Evolutionary conservation across 1,140 invertebrate genomes (phyloP).

Genomic region (Drosophila equinoxialis): DNA sequence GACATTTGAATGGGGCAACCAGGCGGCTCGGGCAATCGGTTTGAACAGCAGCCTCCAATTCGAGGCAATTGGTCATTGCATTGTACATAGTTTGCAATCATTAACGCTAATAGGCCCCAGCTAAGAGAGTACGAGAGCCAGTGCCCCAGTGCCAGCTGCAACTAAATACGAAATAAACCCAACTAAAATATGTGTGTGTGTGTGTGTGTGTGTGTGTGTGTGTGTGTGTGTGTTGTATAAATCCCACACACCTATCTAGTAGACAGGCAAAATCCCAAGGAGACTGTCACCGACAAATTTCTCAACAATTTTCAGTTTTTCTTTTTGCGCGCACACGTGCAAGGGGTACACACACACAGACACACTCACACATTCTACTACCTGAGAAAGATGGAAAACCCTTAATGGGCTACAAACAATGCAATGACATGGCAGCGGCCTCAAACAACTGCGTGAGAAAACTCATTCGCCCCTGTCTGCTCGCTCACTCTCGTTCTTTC

Average conservation of each 20-base stretch:
- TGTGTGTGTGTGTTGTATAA: slow-evolving; percentile 4
- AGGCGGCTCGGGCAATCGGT: slow-evolving; percentile 37
- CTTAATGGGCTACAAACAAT: slow-evolving; percentile 18
- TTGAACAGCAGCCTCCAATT: slow-evolving; percentile 40
- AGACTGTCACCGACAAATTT: slow-evolving; percentile 18
- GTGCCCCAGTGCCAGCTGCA: slow-evolving; percentile 20
- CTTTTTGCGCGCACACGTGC: slow-evolving; percentile 17
- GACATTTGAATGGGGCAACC: slow-evolving; percentile 79
- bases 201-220: not conserved
- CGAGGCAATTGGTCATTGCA: slow-evolving; percentile 72
- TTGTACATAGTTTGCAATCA: slow-evolving; percentile 68
- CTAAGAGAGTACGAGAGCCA: slow-evolving; percentile 22
- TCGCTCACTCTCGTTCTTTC: not conserved
- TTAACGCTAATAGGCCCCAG: slow-evolving; percentile 72
- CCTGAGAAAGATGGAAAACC: slow-evolving; percentile 19
- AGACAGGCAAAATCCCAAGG: slow-evolving; percentile 10
- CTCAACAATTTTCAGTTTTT: slow-evolving; percentile 15
- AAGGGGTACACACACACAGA: not conserved
- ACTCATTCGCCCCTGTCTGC: slow-evolving; percentile 50
- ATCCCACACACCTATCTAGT: slow-evolving; percentile 7
- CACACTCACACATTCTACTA: slow-evolving; percentile 7
- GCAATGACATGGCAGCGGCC: slow-evolving; percentile 17
- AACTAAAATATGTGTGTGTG: slow-evolving; percentile 1
- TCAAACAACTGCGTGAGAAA: slow-evolving; percentile 68
- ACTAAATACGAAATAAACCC: slow-evolving; percentile 21